Evolutionary conservation across 2,113 vertebrate species (phyloP).

Genomic region (Leuciscus idus): DNA sequence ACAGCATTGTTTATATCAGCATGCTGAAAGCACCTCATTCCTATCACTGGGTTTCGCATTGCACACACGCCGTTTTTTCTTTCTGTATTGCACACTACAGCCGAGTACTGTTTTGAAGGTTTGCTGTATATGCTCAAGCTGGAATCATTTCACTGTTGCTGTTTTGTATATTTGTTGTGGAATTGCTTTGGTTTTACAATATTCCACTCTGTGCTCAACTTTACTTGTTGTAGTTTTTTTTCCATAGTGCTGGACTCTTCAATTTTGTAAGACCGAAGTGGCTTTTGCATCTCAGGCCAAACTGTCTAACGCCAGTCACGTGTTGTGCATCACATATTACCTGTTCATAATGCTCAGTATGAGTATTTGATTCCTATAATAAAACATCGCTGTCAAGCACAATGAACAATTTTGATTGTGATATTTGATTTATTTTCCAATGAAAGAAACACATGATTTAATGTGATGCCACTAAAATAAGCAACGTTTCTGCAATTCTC

Average conservation of each 20-base stretch:
- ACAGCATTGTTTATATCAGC: constrained; percentile 35
- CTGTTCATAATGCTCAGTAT: constrained; percentile 28
- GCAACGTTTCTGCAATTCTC: too few species aligned
- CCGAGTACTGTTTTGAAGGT: not conserved
- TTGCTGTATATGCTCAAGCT: not conserved
- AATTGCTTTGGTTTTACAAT: not conserved
- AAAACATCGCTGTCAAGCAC: constrained; percentile 32
- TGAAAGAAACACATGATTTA: not conserved
- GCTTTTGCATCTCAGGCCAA: constrained; percentile 30
- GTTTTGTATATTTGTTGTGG: constrained; percentile 18
- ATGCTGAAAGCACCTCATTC: constrained; percentile 20
- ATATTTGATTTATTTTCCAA: constrained; percentile 8
- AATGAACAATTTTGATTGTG: not conserved
- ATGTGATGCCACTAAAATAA: not conserved
- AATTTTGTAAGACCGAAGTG: not conserved
- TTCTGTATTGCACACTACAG: not conserved
- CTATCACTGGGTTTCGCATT: constrained; percentile 31
- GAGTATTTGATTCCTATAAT: constrained; percentile 33
- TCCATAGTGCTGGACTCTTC: constrained; percentile 27
- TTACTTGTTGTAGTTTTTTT: not conserved
- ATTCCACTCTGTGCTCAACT: not conserved
- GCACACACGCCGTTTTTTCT: not conserved
- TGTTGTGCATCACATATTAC: constrained; percentile 1
- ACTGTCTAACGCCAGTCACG: constrained; percentile 7
- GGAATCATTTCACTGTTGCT: constrained; percentile 36